A percentile compares a stretch with the other conserved stretches of the same genome.
These are phyloP conservation scores for Halocynthia aurantium DNA, from an alignment of 23 tunicate genomes.

Conservation along the genomic window DNA sequence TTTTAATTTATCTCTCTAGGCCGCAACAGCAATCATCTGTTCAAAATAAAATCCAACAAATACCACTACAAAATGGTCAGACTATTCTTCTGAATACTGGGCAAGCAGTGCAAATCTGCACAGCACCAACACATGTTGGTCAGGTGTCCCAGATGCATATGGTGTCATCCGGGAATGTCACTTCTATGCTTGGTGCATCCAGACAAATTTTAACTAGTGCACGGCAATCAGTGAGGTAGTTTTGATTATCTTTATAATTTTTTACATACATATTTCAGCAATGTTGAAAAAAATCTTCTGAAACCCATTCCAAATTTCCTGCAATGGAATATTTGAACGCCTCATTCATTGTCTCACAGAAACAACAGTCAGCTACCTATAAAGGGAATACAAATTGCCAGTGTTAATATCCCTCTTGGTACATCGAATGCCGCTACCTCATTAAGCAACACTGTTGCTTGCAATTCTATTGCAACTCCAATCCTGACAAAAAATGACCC, in stretches of 20 bases:
- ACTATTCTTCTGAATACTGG: constrained; percentile 21
- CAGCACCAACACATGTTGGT: constrained; percentile 4
- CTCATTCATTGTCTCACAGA: background rate
- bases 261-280: background rate
- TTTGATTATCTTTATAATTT: background rate
- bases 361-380: constrained; percentile 33
- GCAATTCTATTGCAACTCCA: background rate
- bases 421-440: background rate
- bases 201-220: background rate
- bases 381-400: constrained; percentile 74
- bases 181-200: background rate
- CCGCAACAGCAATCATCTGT: constrained; percentile 1
- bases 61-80: constrained; percentile 16
- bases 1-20: background rate
- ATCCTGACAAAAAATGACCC: background rate
- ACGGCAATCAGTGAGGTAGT: background rate
- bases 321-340: background rate
- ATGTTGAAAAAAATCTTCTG: background rate
- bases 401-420: constrained; percentile 58
- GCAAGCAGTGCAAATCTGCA: constrained; percentile 10
- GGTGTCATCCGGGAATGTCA: constrained; percentile 3
- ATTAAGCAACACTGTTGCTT: background rate
- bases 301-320: background rate
- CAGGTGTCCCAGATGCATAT: background rate
- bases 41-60: constrained; percentile 13